These are phyloP conservation scores for Gallinago paraguaiae DNA, from an alignment of 2,113 vertebrate species.

Conservation along the genomic window DNA sequence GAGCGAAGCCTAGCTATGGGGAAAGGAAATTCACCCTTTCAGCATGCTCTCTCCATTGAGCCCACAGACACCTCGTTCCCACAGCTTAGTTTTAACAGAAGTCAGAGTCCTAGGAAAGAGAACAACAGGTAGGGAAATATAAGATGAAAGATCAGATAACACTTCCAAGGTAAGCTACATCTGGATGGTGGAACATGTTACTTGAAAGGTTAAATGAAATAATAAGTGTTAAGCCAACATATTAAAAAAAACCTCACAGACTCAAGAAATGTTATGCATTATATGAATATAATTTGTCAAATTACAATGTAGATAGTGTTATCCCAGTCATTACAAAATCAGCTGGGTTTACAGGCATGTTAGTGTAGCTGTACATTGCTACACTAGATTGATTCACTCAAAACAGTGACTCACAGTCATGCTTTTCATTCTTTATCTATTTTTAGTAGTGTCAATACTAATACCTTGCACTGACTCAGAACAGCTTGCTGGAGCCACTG, in stretches of 20 bases:
- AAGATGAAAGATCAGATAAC: background rate
- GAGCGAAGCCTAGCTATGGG: background rate
- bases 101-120: background rate
- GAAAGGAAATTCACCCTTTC: background rate
- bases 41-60: background rate
- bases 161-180: background rate
- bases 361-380: background rate
- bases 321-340: background rate
- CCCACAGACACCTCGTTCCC: background rate
- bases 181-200: background rate
- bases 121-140: background rate
- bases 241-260: background rate
- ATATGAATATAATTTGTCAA: background rate
- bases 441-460: slow-evolving; percentile 15
- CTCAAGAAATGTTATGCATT: background rate
- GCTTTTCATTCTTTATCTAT: background rate
- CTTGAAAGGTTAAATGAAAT: background rate
- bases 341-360: background rate
- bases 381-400: slow-evolving; percentile 5
- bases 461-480: slow-evolving; percentile 16
- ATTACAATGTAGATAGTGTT: background rate
- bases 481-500: background rate
- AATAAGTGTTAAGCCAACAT: background rate
- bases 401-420: slow-evolving; percentile 45
- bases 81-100: background rate